Evolutionary conservation across 2,888 invertebrate species (phyloP), one percentile per base, ranked within the genome.

Genomic region (Eupsilia transversa): DNA sequence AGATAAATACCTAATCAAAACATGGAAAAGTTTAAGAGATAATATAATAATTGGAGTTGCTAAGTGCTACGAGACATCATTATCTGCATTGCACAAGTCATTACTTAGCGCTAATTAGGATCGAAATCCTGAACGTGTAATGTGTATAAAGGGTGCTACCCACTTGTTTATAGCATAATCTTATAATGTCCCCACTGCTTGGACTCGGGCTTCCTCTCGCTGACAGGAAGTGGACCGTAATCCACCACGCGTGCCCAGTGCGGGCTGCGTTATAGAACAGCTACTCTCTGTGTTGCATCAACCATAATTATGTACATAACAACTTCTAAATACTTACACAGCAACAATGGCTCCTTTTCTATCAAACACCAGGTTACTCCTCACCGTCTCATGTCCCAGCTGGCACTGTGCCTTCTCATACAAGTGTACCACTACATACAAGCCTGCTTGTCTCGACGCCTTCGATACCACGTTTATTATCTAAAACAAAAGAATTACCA

Each of bases 351-450:
- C 77, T 23, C 96, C 96, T 4, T 91, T 74, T 70, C 94, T 91
- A 74, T 94, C 92, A 76, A 95, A 95, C 3, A 95, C 94, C 41
- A 96, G 67, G 66, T 91, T 94, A 69, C 88, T 94, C 74, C 91
- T 90, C 10, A 94, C 73, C 1, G 87, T n/a, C 57, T 92, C 93
- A 2, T 79, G 76, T 4, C 83, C 88, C 27, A 88, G 79, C 38
- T 92, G 88, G 54, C 94, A 95, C 0, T 70, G 78, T 0, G 82
- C 74, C 23, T 87, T 91, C 82, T 95, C 94, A 2, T 88, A 71
- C 33, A 95, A 67, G 77, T 93, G 89, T 0, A 92, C 90, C 0
- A 92, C 92, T 0, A 95, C 87, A 76, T 96, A 96, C 27, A 94
- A 14, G 0, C 84, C 83, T 2, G 89, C 90, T 17, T 88, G 74